These are phyloP conservation scores for Oligia strigilis DNA, from an alignment of 2,888 invertebrate genomes.

Conservation along the genomic window DNA sequence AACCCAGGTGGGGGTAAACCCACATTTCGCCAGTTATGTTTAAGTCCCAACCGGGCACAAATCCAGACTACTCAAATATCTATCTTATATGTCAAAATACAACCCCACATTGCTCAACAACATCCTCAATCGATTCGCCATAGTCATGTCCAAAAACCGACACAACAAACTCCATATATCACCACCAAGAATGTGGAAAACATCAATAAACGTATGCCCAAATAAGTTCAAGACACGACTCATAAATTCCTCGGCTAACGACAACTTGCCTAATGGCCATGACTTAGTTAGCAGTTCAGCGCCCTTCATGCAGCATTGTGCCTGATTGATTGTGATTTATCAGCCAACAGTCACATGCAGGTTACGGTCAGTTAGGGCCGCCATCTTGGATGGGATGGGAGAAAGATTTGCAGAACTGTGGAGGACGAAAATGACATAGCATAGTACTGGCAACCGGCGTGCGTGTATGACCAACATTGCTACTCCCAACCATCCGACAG, in stretches of 20 bases:
- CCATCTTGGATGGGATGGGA: slow-evolving; percentile 24
- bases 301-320: slow-evolving; percentile 68
- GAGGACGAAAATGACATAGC: background rate
- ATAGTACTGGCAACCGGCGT: background rate
- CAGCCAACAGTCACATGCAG: slow-evolving; percentile 46
- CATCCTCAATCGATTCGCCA: background rate
- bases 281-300: slow-evolving; percentile 67
- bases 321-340: slow-evolving; percentile 65
- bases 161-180: slow-evolving; percentile 18
- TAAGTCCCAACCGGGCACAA: too few relatives aligned
- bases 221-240: slow-evolving; percentile 38
- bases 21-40: too few relatives aligned
- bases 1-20: too few relatives aligned
- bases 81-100: background rate
- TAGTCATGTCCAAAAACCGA: background rate
- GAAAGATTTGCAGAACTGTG: background rate
- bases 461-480: background rate
- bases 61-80: background rate
- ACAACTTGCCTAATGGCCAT: slow-evolving; percentile 57
- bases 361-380: slow-evolving; percentile 57
- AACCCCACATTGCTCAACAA: background rate
- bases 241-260: slow-evolving; percentile 25
- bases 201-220: slow-evolving; percentile 30
- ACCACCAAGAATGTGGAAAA: slow-evolving; percentile 42
- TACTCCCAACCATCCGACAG: too few relatives aligned